A percentile compares a stretch with the other conserved stretches of the same genome.
phyloP scores from a whole-genome alignment of 2,888 invertebrate species.

The Monopis laevigella region DNA sequence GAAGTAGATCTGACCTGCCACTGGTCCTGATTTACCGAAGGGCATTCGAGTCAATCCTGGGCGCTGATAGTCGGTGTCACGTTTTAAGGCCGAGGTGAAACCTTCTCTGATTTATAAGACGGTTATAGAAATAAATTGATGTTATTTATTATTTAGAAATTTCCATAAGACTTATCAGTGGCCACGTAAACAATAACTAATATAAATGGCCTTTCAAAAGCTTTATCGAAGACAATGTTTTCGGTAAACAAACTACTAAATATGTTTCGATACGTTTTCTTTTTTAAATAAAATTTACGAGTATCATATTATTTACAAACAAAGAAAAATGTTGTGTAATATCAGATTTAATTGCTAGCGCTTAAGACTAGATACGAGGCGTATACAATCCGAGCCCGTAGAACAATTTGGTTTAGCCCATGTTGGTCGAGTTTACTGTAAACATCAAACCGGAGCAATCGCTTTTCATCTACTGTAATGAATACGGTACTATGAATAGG shows the following conservation, averaged over 20 bases:
- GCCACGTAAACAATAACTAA: slow-evolving; percentile 6
- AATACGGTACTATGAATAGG: slow-evolving; percentile 1
- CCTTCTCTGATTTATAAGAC: not conserved
- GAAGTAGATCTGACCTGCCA: slow-evolving; percentile 5
- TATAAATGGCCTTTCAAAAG: not conserved
- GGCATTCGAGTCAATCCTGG: slow-evolving; percentile 7
- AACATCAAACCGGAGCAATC: slow-evolving; percentile 5
- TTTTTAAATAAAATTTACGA: no score
- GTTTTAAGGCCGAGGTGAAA: not conserved
- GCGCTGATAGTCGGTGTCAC: slow-evolving; percentile 6
- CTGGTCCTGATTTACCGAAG: slow-evolving; percentile 9
- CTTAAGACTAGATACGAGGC: not conserved
- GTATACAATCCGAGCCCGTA: not conserved
- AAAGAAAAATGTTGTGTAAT: no score
- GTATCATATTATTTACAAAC: no score
- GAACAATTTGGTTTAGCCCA: slow-evolving; percentile 4
- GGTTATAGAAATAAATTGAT: slow-evolving; percentile 4
- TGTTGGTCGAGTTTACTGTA: slow-evolving; percentile 5
- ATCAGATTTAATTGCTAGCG: not conserved
- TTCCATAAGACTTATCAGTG: slow-evolving; percentile 1
- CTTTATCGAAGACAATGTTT: no score
- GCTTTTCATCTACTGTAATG: slow-evolving; percentile 10
- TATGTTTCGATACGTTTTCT: not conserved
- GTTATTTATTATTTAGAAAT: slow-evolving; percentile 6
- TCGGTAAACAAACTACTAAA: no score